Percentiles rank a stretch among this genome's conserved stretches.
Conservation (phyloP, 2,888 invertebrate species). For the Spodoptera littoralis region DNA sequence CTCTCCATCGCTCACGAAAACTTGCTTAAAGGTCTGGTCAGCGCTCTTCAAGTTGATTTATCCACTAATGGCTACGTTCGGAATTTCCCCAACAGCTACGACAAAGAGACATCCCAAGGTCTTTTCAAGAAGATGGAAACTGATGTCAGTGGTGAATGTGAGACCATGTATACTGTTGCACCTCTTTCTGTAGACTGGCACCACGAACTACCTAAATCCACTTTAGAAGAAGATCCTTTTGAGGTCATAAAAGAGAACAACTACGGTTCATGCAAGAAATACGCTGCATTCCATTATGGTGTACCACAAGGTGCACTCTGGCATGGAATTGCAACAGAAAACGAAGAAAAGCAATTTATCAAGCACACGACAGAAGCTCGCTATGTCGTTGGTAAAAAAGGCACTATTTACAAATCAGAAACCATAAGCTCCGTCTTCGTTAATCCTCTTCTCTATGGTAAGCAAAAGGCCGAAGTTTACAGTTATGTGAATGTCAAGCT, state of each 20-base stretch:
- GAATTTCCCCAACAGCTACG: constrained; percentile 81
- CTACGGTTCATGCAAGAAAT: constrained; percentile 89
- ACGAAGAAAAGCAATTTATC: constrained; percentile 86
- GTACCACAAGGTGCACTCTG: constrained; percentile 87
- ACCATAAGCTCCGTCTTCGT: constrained; percentile 89
- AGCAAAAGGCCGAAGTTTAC: constrained; percentile 89
- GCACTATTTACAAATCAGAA: constrained; percentile 90
- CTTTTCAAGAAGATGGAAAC: constrained; percentile 92
- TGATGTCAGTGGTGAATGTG: constrained; percentile 91
- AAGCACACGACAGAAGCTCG: constrained; percentile 89
- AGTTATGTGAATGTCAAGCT: constrained; percentile 89
- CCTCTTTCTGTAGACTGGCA: constrained; percentile 88
- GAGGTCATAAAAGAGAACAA: constrained; percentile 91
- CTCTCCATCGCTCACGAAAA: constrained; percentile 90
- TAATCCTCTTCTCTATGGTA: constrained; percentile 88
- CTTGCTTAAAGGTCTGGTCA: constrained; percentile 91
- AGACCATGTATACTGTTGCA: constrained; percentile 91
- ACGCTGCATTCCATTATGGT: constrained; percentile 90
- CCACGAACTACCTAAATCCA: constrained; percentile 85
- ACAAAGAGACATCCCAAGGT: constrained; percentile 84
- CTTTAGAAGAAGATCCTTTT: constrained; percentile 81
- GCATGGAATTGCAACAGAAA: constrained; percentile 80
- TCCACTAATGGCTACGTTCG: constrained; percentile 87
- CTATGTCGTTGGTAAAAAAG: constrained; percentile 86
- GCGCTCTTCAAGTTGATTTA: constrained; percentile 91